Conservation (phyloP, 2,888 invertebrate species). For the Dryocosmus kuriphilus region DNA sequence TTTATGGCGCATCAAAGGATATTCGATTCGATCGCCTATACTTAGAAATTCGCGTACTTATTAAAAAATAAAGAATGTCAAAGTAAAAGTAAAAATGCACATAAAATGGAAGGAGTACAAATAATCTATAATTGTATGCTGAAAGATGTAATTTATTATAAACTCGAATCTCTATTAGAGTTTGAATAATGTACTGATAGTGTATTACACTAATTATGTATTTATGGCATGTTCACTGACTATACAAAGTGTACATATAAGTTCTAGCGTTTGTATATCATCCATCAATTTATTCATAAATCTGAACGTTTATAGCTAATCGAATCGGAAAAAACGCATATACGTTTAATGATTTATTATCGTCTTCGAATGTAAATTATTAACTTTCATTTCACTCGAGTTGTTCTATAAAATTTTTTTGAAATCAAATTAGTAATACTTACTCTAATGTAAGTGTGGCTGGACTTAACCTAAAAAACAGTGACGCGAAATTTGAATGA, state of each 20-base stretch:
- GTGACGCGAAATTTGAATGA: not conserved
- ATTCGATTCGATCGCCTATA: not conserved
- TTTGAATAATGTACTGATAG: not conserved
- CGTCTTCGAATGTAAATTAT: not conserved
- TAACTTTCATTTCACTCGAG: constrained; percentile 2
- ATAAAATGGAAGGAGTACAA: not conserved
- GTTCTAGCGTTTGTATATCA: constrained; percentile 12
- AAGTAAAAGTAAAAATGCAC: not conserved
- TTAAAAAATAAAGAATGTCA: not conserved
- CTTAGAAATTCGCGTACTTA: not conserved
- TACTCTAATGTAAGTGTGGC: too few relatives aligned
- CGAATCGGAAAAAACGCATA: constrained; percentile 9
- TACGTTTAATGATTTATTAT: constrained; percentile 30
- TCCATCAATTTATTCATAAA: constrained; percentile 34
- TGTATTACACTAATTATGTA: not conserved
- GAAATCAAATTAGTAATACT: too few relatives aligned
- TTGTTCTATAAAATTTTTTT: not conserved
- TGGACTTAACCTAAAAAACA: too few relatives aligned
- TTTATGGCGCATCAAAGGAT: not conserved
- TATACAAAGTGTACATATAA: constrained; percentile 1
- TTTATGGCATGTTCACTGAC: not conserved
- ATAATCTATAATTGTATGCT: not conserved
- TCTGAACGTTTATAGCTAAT: constrained; percentile 23
- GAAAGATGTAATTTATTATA: not conserved
- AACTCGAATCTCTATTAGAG: not conserved